Evolutionary conservation across 2,797 vertebrate genomes (phyloP).

Genomic region (Sternarchorhynchus goeldii): DNA sequence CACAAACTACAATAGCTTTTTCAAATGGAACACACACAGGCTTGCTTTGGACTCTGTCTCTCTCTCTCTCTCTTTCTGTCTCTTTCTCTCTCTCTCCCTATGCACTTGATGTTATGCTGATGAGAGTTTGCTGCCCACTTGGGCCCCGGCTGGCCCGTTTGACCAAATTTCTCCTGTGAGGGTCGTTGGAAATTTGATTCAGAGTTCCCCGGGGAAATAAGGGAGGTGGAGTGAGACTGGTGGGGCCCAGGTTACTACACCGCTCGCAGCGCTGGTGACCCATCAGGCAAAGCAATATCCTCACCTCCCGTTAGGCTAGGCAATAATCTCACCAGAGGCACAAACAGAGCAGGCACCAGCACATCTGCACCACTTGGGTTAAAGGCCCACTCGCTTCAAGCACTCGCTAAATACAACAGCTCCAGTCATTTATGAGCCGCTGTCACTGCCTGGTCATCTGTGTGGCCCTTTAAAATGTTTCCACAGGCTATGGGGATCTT

Average conservation of each 20-base stretch:
- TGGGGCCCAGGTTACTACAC: slow-evolving; percentile 43
- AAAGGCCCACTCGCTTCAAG: slow-evolving; percentile 40
- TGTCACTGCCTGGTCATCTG: slow-evolving; percentile 39
- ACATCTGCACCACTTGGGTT: slow-evolving; percentile 35
- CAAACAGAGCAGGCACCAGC: slow-evolving; percentile 40
- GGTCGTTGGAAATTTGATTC: slow-evolving; percentile 68
- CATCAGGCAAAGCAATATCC: slow-evolving; percentile 59
- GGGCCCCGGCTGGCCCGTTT: slow-evolving; percentile 50
- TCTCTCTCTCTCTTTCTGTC: neutral
- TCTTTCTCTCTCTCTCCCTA: slow-evolving; percentile 37
- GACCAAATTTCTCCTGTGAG: slow-evolving; percentile 60
- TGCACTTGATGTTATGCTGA: slow-evolving; percentile 57
- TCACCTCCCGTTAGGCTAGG: slow-evolving; percentile 47
- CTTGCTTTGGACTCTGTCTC: slow-evolving; percentile 34
- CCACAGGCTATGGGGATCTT: neutral
- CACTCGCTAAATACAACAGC: slow-evolving; percentile 49
- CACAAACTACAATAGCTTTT: slow-evolving; percentile 28
- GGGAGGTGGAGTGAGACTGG: slow-evolving; percentile 43
- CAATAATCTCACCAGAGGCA: slow-evolving; percentile 52
- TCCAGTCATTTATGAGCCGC: slow-evolving; percentile 48
- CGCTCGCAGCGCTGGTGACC: slow-evolving; percentile 46
- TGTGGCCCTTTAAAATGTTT: slow-evolving; percentile 12
- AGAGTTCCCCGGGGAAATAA: slow-evolving; percentile 67
- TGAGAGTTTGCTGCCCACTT: slow-evolving; percentile 43
- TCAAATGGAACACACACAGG: slow-evolving; percentile 41